These are phyloP conservation scores for Orthosia cruda DNA, from an alignment of 2,888 invertebrate species.

Conservation along the genomic window DNA sequence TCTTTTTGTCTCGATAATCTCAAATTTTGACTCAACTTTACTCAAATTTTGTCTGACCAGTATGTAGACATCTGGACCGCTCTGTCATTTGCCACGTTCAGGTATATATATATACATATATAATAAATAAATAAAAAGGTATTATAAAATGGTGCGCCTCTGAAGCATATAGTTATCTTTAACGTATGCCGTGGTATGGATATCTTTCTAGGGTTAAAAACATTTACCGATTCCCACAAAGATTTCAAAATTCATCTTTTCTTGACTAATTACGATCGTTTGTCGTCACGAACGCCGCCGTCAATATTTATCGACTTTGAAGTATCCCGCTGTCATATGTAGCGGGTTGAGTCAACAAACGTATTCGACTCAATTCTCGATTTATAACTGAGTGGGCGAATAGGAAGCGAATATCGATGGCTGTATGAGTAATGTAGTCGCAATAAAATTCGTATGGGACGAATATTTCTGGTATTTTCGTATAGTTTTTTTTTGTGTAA, in stretches of 20 bases:
- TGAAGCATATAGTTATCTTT: no score
- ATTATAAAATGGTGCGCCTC: no score
- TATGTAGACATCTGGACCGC: no score
- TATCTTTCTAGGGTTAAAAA: constrained; percentile 7
- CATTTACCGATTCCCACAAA: constrained; percentile 31
- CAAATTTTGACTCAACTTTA: no score
- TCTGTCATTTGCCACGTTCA: no score
- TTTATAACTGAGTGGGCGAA: constrained; percentile 67
- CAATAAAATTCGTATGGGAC: constrained; percentile 23
- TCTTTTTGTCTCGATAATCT: no score
- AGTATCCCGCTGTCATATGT: constrained; percentile 53
- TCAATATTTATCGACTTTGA: constrained; percentile 71
- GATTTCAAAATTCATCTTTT: constrained; percentile 61
- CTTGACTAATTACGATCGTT: constrained; percentile 61
- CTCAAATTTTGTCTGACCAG: no score
- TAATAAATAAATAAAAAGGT: no score
- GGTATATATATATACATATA: no score
- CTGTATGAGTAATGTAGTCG: constrained; percentile 50
- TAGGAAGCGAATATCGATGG: constrained; percentile 55
- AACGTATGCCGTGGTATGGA: no score
- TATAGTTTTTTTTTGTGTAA: constrained; percentile 3
- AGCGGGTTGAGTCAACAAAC: constrained; percentile 66
- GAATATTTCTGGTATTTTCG: constrained; percentile 43
- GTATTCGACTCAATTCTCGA: constrained; percentile 59
- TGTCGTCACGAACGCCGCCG: constrained; percentile 62